Evolutionary conservation across 1,140 invertebrate species (phyloP).

Genomic region (Drosophila pruinosa): DNA sequence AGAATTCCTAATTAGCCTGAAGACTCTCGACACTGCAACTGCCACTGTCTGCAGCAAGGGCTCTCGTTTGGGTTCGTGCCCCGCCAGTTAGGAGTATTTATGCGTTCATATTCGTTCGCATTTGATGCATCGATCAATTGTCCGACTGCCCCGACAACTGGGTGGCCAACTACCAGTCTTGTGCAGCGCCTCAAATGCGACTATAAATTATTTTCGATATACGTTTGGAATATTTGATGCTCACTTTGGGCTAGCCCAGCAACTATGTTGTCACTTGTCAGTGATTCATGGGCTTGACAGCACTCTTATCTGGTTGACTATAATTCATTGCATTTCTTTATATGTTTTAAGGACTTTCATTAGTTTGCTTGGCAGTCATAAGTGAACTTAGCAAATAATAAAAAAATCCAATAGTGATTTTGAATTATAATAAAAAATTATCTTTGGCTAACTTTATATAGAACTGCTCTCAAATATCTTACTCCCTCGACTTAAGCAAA

Average conservation of each 20-base stretch:
- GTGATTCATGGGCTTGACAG: conserved; percentile 61
- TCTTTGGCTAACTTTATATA: no score
- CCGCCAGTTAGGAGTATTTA: conserved; percentile 52
- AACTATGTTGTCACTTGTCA: conserved; percentile 14
- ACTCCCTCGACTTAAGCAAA: background rate
- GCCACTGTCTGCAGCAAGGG: conserved; percentile 8
- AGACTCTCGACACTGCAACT: background rate
- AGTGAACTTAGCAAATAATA: no score
- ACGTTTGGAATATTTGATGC: conserved; percentile 63
- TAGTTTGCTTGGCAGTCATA: no score
- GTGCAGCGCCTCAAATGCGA: conserved; percentile 55
- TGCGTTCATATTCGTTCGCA: conserved; percentile 56
- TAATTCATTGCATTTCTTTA: background rate
- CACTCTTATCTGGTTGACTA: background rate
- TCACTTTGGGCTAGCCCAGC: conserved; percentile 15
- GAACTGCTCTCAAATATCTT: no score
- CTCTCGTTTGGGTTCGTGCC: conserved; percentile 13
- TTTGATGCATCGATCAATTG: conserved; percentile 64
- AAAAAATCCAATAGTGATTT: no score
- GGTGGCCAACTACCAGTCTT: conserved; percentile 62
- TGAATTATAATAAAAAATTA: no score
- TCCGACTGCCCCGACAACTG: conserved; percentile 54
- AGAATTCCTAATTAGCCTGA: conserved; percentile 64
- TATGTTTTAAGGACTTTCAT: background rate
- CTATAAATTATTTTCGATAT: conserved; percentile 68